A percentile compares a stretch with the other conserved stretches of the same genome.
Evolutionary conservation across 2,113 vertebrate species (phyloP).

Genomic region (Prolemur simus): DNA sequence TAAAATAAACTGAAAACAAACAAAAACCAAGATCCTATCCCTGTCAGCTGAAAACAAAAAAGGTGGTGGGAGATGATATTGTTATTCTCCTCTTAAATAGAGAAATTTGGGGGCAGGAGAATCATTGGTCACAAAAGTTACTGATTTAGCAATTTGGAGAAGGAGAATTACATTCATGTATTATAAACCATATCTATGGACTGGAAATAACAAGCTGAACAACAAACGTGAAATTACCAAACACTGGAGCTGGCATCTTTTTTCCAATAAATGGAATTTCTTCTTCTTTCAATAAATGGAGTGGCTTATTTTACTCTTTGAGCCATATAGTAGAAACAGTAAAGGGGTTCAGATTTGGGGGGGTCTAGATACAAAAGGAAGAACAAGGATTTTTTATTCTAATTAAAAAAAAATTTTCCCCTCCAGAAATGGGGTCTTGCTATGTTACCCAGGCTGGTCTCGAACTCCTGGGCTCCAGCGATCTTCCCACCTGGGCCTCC

Average conservation of each 20-base stretch:
- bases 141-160: background rate
- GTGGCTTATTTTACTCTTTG: background rate
- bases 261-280: background rate
- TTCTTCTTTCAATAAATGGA: constrained; percentile 6
- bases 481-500: too few species aligned
- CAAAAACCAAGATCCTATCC: background rate
- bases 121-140: background rate
- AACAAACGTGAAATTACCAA: background rate
- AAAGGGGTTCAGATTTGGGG: background rate
- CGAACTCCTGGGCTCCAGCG: too few species aligned
- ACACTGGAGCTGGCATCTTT: background rate
- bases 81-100: background rate
- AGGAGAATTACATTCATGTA: background rate
- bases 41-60: background rate
- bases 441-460: too few species aligned
- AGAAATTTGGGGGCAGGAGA: background rate
- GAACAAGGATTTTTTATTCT: background rate
- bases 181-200: background rate
- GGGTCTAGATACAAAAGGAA: background rate
- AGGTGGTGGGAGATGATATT: background rate
- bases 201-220: background rate
- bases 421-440: too few species aligned
- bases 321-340: background rate
- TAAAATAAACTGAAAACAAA: constrained; percentile 22
- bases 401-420: too few species aligned